Evolutionary conservation across 1,140 invertebrate species (phyloP), one percentile per base, ranked within the genome.

Genomic region (Meloidogyne exigua): DNA sequence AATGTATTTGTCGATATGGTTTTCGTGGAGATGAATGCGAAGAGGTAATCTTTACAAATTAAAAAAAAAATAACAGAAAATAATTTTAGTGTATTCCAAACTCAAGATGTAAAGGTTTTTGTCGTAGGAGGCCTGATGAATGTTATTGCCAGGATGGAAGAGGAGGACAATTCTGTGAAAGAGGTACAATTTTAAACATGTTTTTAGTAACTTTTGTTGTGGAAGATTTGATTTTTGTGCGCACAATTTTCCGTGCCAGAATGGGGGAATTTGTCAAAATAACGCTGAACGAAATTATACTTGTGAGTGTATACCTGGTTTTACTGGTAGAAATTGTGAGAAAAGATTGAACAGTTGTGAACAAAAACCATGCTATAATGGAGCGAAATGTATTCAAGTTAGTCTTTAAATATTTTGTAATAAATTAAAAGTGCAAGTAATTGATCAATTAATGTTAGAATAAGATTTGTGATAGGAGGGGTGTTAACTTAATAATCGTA

Each of bases 251-350:
- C 79, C 79, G 11, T 80, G 79, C 57, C 69, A 63, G 62, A 80
- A 80, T 32, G 78, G 78, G 3, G 79, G 71, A 23, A 69, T 26
- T 21, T 80, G 79, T 25, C 36, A 36, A 18, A 68, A 83, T 28
- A 83, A 85, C 72, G 79, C 77, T 1, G 49, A 87, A 12, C 80
- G 82, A 64, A 82, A 57, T 36, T 88, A 85, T 75, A 82, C 79
- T 15, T 88, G 88, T 73, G 18, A 75, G 32, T 88, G 88, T 77
- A 80, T 81, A 25, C 79, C 85, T 12, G 87, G 87, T 21, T 80
- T 81, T 39, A 82, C 81, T 76, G 88, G 88, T 42, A 26, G 49
- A 63, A 75, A 82, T 65, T 83, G 82, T 76, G 80, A 81, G 68
- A 32, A 15, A 26, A 70, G 66, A 12, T 39, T 80, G 13, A 76